Evolutionary conservation across 1,140 invertebrate genomes (phyloP).

Genomic region (Dendrolimus punctatus): DNA sequence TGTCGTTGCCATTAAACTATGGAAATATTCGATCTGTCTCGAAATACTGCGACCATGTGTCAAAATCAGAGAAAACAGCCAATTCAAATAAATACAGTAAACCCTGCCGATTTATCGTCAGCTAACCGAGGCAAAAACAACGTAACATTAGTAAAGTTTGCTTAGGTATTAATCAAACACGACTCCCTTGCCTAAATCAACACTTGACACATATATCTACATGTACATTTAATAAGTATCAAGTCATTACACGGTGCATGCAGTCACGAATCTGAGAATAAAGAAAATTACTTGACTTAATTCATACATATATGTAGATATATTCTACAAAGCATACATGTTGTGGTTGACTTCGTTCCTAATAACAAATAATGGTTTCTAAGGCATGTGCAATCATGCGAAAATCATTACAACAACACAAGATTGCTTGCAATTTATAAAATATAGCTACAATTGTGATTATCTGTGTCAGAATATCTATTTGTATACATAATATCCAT

Average conservation of each 20-base stretch:
- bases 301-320: not conserved
- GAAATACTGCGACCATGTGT: slow-evolving; percentile 46
- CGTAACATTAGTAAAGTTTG: not conserved
- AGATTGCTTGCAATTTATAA: slow-evolving; percentile 18
- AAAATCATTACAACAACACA: slow-evolving; percentile 24
- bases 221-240: too few species aligned
- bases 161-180: too few species aligned
- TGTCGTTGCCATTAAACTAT: slow-evolving; percentile 42
- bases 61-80: slow-evolving; percentile 31
- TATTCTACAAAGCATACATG: slow-evolving; percentile 1
- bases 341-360: slow-evolving; percentile 20
- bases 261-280: slow-evolving; percentile 17
- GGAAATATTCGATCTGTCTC: slow-evolving; percentile 37
- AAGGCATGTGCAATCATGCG: slow-evolving; percentile 23
- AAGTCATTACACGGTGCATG: slow-evolving; percentile 1
- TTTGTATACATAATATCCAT: too few species aligned
- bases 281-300: slow-evolving; percentile 15
- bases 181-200: too few species aligned
- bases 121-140: slow-evolving; percentile 28
- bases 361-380: slow-evolving; percentile 27
- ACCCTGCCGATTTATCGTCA: slow-evolving; percentile 57
- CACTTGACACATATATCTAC: too few species aligned
- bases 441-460: slow-evolving; percentile 14
- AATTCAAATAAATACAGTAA: slow-evolving; percentile 31
- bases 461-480: slow-evolving; percentile 4